Base-by-base conservation (phyloP, 2,113 vertebrate species). In the Procavia capensis region DNA sequence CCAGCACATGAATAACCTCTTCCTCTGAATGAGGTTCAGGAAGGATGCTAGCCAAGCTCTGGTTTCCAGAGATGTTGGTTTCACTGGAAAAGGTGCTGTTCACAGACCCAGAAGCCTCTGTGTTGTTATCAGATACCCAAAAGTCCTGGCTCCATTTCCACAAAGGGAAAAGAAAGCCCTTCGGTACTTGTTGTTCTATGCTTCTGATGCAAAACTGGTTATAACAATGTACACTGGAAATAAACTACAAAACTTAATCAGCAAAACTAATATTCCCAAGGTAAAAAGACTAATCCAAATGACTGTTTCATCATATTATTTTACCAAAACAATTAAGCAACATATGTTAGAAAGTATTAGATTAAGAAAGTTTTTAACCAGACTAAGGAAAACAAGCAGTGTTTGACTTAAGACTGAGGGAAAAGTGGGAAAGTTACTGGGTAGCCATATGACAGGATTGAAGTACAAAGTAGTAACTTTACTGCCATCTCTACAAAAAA, bases 21-120 rank as follows among this genome's bases (percentile, higher is more conserved):
- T 95, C 72, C 94, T 95, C 66, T 74, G 64, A 87, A 20, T 72
- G 57, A 82, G 22, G 41, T 63, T 17, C 59, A 94, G 57, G 41
- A 63, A 91, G 83, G 41, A 86, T 66, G 90, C 91, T 87, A 68
- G 89, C 78, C 80, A 95, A 87, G 76, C 64, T 87, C 66, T 63
- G 59, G 64, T 64, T 91, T 92, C 95, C 91, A 96, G 20, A 92
- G 45, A 29, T 85, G 24, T 63, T 61, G 36, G 76, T 86, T 95
- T 97, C 85, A 91, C 31, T 84, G n/a, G 75, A 80, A 94, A 97
- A 95, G n/a, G 36, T 72, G 50, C 22, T 85, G 74, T 25, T 88
- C 84, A 93, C 8, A 88, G 39, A 89, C 13, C 29, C 59, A 90
- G 66, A 93, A 9, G 34, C 61, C 43, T 50, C 57, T 70, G 31